Evolutionary conservation across 2,888 invertebrate species (phyloP).

Genomic region (Coleophora flavipennella): DNA sequence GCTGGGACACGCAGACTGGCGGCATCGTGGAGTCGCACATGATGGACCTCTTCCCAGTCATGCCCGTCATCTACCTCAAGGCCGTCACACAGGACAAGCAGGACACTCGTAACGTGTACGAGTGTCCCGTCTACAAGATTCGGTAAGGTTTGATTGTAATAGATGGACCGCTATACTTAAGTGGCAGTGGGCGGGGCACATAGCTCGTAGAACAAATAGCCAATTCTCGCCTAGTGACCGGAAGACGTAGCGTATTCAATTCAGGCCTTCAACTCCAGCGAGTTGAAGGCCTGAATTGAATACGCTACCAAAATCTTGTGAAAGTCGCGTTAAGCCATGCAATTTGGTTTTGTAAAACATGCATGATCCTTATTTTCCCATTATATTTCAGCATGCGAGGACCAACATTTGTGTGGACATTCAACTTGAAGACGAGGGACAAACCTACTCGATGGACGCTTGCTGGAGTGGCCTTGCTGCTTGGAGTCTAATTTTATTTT

Average conservation of each 20-base stretch:
- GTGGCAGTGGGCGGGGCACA: too few relatives aligned
- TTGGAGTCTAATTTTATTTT: constrained; percentile 77
- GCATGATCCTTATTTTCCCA: neutral
- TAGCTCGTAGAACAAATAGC: too few relatives aligned
- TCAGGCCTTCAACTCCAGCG: too few relatives aligned
- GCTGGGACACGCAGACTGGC: constrained; percentile 88
- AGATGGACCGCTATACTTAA: too few relatives aligned
- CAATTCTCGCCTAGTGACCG: too few relatives aligned
- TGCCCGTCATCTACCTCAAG: constrained; percentile 92
- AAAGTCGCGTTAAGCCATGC: too few relatives aligned
- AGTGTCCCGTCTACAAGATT: constrained; percentile 96
- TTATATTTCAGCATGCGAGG: constrained; percentile 77
- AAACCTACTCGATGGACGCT: constrained; percentile 93
- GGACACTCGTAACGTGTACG: constrained; percentile 89
- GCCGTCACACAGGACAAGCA: constrained; percentile 92
- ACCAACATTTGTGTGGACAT: constrained; percentile 96
- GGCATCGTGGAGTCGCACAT: constrained; percentile 87
- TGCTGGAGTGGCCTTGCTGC: constrained; percentile 91
- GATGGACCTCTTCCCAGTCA: constrained; percentile 91
- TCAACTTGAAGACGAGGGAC: constrained; percentile 91
- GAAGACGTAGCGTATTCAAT: too few relatives aligned
- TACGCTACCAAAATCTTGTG: too few relatives aligned
- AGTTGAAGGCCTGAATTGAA: too few relatives aligned
- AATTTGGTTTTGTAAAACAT: too few relatives aligned
- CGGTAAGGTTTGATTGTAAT: constrained; percentile 46